phyloP scores from a whole-genome alignment of 2,888 invertebrate genomes.

The Andricus curvator region DNA sequence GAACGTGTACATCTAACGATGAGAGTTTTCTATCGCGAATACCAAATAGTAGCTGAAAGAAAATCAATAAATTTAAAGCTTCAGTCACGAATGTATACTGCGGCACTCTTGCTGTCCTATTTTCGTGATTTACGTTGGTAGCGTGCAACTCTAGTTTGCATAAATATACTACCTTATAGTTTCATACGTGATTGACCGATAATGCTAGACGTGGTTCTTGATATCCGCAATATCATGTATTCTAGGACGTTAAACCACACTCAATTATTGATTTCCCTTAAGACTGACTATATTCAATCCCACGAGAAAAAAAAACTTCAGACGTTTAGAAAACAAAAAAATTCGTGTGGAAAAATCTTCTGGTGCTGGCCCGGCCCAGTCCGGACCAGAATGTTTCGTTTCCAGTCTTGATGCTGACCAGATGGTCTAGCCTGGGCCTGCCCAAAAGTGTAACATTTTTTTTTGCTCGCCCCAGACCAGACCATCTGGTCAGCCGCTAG shows the following conservation, averaged over 20 bases:
- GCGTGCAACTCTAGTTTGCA: conserved; percentile 14
- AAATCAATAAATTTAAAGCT: conserved; percentile 45
- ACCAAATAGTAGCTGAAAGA: conserved; percentile 32
- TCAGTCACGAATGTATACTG: conserved; percentile 41
- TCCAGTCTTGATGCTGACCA: too few relatives aligned
- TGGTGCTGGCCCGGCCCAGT: too few relatives aligned
- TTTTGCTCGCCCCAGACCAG: too few relatives aligned
- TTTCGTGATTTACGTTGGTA: conserved; percentile 24
- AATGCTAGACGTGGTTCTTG: neutral
- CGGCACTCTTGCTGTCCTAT: conserved; percentile 36
- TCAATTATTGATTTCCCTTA: too few relatives aligned
- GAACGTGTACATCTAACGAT: neutral
- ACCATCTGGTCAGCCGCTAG: too few relatives aligned
- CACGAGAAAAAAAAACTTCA: too few relatives aligned
- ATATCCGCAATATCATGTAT: neutral
- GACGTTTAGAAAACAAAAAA: too few relatives aligned
- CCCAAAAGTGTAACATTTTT: too few relatives aligned
- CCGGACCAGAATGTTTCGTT: too few relatives aligned
- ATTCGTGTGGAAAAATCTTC: too few relatives aligned
- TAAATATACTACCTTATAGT: conserved; percentile 25
- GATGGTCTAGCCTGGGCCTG: too few relatives aligned
- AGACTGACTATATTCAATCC: too few relatives aligned
- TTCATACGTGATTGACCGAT: conserved; percentile 9
- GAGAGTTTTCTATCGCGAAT: conserved; percentile 21
- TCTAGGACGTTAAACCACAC: neutral